Conservation (phyloP, 2,113 vertebrate species). For the Tachysurus vachellii region DNA sequence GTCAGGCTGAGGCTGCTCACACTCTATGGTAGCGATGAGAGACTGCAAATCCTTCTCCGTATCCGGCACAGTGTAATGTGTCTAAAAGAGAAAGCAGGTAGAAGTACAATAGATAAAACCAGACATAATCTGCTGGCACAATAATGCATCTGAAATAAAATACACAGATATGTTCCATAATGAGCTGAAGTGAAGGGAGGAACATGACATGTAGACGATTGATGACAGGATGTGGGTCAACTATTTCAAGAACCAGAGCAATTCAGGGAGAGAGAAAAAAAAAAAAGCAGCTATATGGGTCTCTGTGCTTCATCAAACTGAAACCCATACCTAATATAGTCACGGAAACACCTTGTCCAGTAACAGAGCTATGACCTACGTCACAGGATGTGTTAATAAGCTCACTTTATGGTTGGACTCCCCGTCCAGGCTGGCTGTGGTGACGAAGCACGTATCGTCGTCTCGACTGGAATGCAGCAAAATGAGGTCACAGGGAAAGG, state of each 20-base stretch:
- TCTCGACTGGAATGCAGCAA: slow-evolving; percentile 83
- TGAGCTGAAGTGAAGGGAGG: background rate
- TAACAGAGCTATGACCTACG: background rate
- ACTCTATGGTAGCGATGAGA: slow-evolving; percentile 89
- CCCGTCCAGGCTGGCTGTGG: slow-evolving; percentile 95
- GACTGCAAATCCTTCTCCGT: slow-evolving; percentile 79
- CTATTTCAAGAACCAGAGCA: slow-evolving; percentile 39
- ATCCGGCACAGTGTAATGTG: slow-evolving; percentile 89
- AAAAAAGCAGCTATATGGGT: slow-evolving; percentile 4
- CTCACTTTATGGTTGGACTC: slow-evolving; percentile 96
- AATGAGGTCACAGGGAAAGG: slow-evolving; percentile 96
- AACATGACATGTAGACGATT: background rate
- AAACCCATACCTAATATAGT: background rate
- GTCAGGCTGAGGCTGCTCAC: slow-evolving; percentile 95
- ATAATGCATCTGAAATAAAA: background rate
- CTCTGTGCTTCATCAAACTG: slow-evolving; percentile 12
- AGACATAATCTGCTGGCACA: too few relatives aligned
- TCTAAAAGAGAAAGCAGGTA: slow-evolving; percentile 67
- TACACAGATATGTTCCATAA: background rate
- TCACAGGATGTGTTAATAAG: background rate
- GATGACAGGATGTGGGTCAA: slow-evolving; percentile 40
- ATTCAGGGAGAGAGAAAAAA: background rate
- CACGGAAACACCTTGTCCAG: background rate
- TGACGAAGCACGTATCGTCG: slow-evolving; percentile 90
- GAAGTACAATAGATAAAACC: slow-evolving; percentile 16